phyloP scores from a whole-genome alignment of 1,140 invertebrate species.

The Coptotermes formosanus region DNA sequence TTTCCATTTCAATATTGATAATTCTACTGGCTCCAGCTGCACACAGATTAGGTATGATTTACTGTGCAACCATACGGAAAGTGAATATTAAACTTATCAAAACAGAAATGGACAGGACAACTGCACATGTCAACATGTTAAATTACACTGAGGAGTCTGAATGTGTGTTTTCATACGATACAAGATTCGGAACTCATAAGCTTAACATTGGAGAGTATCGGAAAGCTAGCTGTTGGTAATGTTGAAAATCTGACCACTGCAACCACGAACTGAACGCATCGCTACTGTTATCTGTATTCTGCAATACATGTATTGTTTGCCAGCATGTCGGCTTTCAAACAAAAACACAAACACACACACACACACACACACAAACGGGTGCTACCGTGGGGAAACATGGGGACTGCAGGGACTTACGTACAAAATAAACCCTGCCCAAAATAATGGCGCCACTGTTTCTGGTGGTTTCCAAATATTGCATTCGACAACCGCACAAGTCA shows the following conservation, averaged over 20 bases:
- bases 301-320: constrained; percentile 10
- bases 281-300: background rate
- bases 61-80: too few species aligned
- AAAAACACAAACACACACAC: background rate
- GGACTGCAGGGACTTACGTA: background rate
- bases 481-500: constrained; percentile 31
- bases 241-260: background rate
- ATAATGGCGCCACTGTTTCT: constrained; percentile 13
- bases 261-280: background rate
- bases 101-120: too few species aligned
- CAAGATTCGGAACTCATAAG: too few species aligned
- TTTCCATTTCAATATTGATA: too few species aligned
- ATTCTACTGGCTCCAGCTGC: too few species aligned
- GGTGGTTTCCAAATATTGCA: constrained; percentile 31
- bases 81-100: too few species aligned
- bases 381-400: background rate
- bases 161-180: too few species aligned
- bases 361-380: background rate
- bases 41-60: too few species aligned
- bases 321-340: background rate
- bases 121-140: too few species aligned
- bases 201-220: background rate
- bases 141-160: too few species aligned
- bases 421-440: constrained; percentile 5
- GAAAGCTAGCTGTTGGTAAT: background rate